Base-by-base conservation (phyloP, 2,113 vertebrate genomes). In the Leptobrachium ailaonicum region DNA sequence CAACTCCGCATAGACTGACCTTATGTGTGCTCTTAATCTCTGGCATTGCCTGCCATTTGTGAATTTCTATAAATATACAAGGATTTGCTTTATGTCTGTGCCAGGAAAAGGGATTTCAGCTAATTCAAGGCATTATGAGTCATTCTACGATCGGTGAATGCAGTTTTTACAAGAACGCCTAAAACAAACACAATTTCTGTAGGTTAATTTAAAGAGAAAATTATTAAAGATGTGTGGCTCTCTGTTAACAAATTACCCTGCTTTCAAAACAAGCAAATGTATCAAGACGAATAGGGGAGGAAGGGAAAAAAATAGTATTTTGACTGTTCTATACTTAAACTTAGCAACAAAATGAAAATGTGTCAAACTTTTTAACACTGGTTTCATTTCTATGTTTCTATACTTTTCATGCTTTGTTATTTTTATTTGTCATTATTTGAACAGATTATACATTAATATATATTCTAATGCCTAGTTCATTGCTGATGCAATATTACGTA, bases 101-200 rank as follows among this genome's bases (percentile, higher is more conserved):
- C 76, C 76, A 77, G 67, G 67, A 71, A 78, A 78, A 71, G 63
- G 56, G 54, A 78, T 78, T 77, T 77, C 41, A 62, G 50, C 54
- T 77, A 77, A 77, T 77, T 71, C 43, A 50, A 71, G 67, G 71
- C 41, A 71, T 71, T 71, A 78, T 78, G 76, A 78, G 76, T 78
- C 67, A 78, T 62, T 50, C 56, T 45, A 8, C 42, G 50, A 78
- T 40, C 54, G 62, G 69, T 9, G 41, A 62, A 60, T 45, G 43
- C 69, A 5, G 2, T 77, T 77, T 77, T 77, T 62, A 47, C n/a
- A 78, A 62, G 54, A 71, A 71, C 13, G 20, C 41, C 76, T 78
- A 71, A 78, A 78, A 71, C 76, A 78, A 78, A 78, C 67, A 78
- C 54, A 71, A 78, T 71, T 78, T 70, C 54, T 56, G 47, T 66